A percentile compares a stretch with the other conserved stretches of the same genome.
phyloP scores from a whole-genome alignment of 2,888 invertebrate species.

The Troides aeacus region DNA sequence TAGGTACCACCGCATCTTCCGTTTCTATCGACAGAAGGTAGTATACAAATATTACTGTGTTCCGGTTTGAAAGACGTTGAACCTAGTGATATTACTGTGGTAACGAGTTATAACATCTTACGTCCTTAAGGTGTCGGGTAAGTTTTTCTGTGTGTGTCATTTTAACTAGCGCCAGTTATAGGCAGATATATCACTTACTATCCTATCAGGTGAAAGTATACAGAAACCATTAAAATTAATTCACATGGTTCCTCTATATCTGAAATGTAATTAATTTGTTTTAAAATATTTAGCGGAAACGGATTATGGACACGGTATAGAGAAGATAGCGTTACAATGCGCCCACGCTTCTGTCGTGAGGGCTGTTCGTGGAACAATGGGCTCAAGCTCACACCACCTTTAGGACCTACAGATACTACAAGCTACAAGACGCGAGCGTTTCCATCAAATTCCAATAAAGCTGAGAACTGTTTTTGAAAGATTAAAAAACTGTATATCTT shows the following conservation, averaged over 20 bases:
- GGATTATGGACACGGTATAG: conserved; percentile 36
- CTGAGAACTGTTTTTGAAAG: background rate
- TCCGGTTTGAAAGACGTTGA: too few relatives aligned
- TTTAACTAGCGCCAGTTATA: too few relatives aligned
- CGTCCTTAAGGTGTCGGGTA: too few relatives aligned
- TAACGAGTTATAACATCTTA: too few relatives aligned
- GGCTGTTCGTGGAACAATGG: conserved; percentile 52
- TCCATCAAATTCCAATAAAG: background rate
- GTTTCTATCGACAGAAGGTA: too few relatives aligned
- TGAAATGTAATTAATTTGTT: background rate
- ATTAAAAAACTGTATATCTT: too few relatives aligned
- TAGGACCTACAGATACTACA: conserved; percentile 31
- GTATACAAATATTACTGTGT: too few relatives aligned
- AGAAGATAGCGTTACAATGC: conserved; percentile 42
- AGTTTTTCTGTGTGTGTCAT: too few relatives aligned
- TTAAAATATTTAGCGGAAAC: conserved; percentile 20
- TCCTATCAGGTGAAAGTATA: background rate
- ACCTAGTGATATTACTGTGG: too few relatives aligned
- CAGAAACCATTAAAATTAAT: background rate
- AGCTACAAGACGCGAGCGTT: conserved; percentile 25
- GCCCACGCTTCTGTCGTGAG: conserved; percentile 44
- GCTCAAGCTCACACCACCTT: conserved; percentile 41
- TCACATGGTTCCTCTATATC: background rate
- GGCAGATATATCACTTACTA: too few relatives aligned
- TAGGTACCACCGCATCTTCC: too few relatives aligned